Base-by-base conservation (phyloP, 2,888 invertebrate species). In the Blastobasis lacticolella region DNA sequence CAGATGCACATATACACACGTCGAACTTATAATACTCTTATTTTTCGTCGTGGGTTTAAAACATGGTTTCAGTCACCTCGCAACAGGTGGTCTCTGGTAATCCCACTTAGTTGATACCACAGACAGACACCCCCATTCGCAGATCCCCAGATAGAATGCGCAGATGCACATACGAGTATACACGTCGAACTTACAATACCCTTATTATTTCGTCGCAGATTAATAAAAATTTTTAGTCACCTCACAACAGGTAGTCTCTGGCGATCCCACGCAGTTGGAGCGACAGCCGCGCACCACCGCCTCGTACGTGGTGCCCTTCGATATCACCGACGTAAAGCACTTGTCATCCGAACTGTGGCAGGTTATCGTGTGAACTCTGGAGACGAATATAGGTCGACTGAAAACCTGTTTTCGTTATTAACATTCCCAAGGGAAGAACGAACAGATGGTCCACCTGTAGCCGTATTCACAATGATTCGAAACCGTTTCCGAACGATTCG, bases 221-320 rank as follows among this genome's bases (percentile, higher is more conserved):
- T 6, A 3, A 43, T 50, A 23, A 49, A 49, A 40, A 38, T 41
- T 37, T 46, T 10, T 45, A n/a, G 10, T 8, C 57, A 87, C 87
- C 69, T 82, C 83, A 54, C 87, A 88, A 57, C 87, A 88, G 0
- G 79, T 81, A 4, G 79, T 79, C 46, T 83, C 84, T 2, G 78
- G 67, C 3, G 82, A 69, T 0, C 73, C 73, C 1, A 78, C 58
- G 53, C 87, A 88, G 5, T 69, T 70, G 0, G 86, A 77, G 7
- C 79, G 73, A 49, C 87, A 88, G 1, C 88, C 86, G 0, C 87
- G 75, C 36, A 81, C 69, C 46, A 85, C 77, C 0, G 82, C 73
- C 54, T 86, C 84, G 48, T 80, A 82, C 0, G 66, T 54, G 41
- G 56, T 69, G 10, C 73, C 77, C 48, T 81, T 84, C 0, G 81